phyloP scores from a whole-genome alignment of 2,888 invertebrate species.

The Julus scandinavius region DNA sequence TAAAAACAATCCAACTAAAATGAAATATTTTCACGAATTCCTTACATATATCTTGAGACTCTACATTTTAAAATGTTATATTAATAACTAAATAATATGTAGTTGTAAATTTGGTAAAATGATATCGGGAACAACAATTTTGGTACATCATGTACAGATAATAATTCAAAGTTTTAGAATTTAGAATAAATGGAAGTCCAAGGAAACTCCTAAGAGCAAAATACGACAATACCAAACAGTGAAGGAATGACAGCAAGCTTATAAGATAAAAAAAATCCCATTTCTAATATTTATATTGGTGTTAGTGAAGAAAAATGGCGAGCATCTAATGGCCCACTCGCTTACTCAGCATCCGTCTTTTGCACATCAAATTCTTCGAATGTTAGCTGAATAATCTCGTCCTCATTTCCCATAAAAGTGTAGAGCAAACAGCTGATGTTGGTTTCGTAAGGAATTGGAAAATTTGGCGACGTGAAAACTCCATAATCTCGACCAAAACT shows the following conservation, averaged over 20 bases:
- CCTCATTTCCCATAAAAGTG: slow-evolving; percentile 81
- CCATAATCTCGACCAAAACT: slow-evolving; percentile 82
- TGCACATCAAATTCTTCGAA: slow-evolving; percentile 82
- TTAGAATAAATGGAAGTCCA: background rate
- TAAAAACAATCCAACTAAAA: too few relatives aligned
- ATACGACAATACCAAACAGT: background rate
- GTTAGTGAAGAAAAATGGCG: background rate
- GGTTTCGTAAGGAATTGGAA: slow-evolving; percentile 79
- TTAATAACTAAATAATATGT: too few relatives aligned
- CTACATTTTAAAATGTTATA: too few relatives aligned
- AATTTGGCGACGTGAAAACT: slow-evolving; percentile 85
- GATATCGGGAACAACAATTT: too few relatives aligned
- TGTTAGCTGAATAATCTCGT: slow-evolving; percentile 83
- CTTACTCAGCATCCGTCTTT: slow-evolving; percentile 74
- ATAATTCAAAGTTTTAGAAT: too few relatives aligned
- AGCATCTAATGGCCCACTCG: background rate
- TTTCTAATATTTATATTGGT: slow-evolving; percentile 33
- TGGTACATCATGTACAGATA: too few relatives aligned
- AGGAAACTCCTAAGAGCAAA: background rate
- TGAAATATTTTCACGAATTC: too few relatives aligned
- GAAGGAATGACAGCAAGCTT: background rate
- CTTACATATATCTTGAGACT: too few relatives aligned
- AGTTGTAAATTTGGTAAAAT: too few relatives aligned
- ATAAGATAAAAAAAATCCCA: background rate
- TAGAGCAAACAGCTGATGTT: slow-evolving; percentile 84